Base-by-base conservation (phyloP, 2,113 vertebrate genomes). In the Ailurus styani region DNA sequence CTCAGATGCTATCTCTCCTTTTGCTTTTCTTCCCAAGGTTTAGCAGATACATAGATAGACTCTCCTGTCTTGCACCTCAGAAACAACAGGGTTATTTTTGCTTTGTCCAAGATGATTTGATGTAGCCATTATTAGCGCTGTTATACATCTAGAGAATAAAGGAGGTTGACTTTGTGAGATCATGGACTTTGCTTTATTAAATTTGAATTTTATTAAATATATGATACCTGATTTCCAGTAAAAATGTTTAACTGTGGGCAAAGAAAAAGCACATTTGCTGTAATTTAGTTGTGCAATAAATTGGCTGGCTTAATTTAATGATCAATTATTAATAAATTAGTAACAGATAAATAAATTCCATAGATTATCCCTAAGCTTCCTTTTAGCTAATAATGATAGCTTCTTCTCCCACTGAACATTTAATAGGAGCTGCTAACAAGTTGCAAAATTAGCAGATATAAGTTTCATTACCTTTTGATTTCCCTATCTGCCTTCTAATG, bases 281-380 rank as follows among this genome's bases (percentile, higher is more conserved):
- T 83, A 73, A 95, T 93, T 77, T 66, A 66, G 21, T 52, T 91
- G 57, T 27, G 12, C 13, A 92, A 57, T 73, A 87, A 87, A 94
- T 52, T 34, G n/a, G 47, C 64, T 85, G 86, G 70, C 29, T 68
- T 93, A 83, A 95, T 87, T 94, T 90, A 91, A 95, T 94, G 91
- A 90, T 87, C 72, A 91, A 88, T 97, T 91, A 91, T 57, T 98
- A 95, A 90, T 91, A n/a, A 95, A 92, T 84, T 75, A 79, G 25
- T 73, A 96, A 93, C 13, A 93, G 70, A 87, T 79, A 96, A 96
- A 93, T 79, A 85, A 88, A 95, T 91, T 54, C 40, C 70, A 96
- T 45, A 90, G 15, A 78, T 87, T 78, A 87, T 89, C 21, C 21
- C 18, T 89, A 25, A 66, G 83, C 45, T 96, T 97, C 57, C 64